A percentile compares a stretch with the other conserved stretches of the same genome.
Conservation (phyloP, 2,797 vertebrate genomes). For the Adelosebastes latens region DNA sequence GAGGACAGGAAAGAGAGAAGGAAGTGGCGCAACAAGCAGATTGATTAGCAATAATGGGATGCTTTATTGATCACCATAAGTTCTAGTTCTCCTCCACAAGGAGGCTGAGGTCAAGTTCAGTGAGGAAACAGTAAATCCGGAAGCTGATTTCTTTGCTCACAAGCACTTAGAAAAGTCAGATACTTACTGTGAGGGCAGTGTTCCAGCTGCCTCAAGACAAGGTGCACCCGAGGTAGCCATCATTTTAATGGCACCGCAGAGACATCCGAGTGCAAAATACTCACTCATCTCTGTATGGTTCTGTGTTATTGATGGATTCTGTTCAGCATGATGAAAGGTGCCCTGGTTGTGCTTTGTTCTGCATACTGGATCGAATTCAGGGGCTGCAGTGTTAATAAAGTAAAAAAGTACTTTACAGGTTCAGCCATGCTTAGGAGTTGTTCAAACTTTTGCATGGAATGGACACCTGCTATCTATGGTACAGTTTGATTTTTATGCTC, state of each 20-base stretch:
- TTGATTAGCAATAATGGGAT: slow-evolving; percentile 26
- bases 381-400: background rate
- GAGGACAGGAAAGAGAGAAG: background rate
- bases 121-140: background rate
- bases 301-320: slow-evolving; percentile 20
- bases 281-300: slow-evolving; percentile 23
- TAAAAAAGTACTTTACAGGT: background rate
- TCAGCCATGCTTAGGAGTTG: background rate
- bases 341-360: slow-evolving; percentile 11
- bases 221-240: background rate
- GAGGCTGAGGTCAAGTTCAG: slow-evolving; percentile 26
- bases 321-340: slow-evolving; percentile 3
- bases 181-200: background rate
- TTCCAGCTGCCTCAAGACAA: slow-evolving; percentile 2
- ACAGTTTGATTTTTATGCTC: background rate
- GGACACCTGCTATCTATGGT: background rate
- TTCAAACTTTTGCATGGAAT: background rate
- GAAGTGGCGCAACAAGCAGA: background rate
- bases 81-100: slow-evolving; percentile 1
- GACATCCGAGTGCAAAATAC: background rate
- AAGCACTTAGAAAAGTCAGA: slow-evolving; percentile 6
- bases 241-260: slow-evolving; percentile 18
- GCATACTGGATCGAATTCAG: background rate
- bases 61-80: slow-evolving; percentile 9
- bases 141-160: slow-evolving; percentile 8